Evolutionary conservation across 2,888 invertebrate species (phyloP).

Genomic region (Polietes domitor): DNA sequence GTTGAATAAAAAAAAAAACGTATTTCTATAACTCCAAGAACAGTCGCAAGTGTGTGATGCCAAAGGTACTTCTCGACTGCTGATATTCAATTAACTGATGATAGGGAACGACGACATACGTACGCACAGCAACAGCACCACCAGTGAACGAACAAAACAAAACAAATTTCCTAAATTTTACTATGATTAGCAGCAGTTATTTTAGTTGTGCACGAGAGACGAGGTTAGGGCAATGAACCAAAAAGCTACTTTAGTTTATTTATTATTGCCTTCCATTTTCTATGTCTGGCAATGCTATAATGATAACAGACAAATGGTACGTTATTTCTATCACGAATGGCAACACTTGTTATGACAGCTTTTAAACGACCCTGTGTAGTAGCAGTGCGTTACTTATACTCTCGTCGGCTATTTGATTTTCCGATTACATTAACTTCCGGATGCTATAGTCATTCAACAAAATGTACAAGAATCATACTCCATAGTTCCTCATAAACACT

Average conservation of each 20-base stretch:
- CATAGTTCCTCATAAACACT: too few species aligned
- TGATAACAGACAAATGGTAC: background rate
- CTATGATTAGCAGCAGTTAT: conserved; percentile 19
- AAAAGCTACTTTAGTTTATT: background rate
- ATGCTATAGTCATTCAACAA: too few species aligned
- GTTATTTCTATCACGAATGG: background rate
- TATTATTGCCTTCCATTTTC: conserved; percentile 23
- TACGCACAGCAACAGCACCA: conserved; percentile 22
- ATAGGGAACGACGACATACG: conserved; percentile 25
- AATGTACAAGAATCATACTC: too few species aligned
- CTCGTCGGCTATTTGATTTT: too few species aligned
- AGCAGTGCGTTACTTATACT: too few species aligned
- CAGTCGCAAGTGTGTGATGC: background rate
- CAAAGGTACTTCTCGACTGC: conserved; percentile 26
- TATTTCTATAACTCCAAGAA: background rate
- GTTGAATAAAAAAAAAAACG: background rate
- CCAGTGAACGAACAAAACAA: conserved; percentile 39
- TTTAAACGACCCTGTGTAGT: too few species aligned
- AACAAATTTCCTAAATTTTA: conserved; percentile 38
- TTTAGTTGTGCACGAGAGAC: too few species aligned
- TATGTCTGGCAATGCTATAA: conserved; percentile 11
- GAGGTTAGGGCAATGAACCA: background rate
- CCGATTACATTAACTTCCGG: too few species aligned
- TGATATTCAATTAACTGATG: conserved; percentile 35
- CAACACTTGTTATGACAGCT: too few species aligned